Evolutionary conservation across 2,797 vertebrate species (phyloP).

Genomic region (Zalophus californianus): DNA sequence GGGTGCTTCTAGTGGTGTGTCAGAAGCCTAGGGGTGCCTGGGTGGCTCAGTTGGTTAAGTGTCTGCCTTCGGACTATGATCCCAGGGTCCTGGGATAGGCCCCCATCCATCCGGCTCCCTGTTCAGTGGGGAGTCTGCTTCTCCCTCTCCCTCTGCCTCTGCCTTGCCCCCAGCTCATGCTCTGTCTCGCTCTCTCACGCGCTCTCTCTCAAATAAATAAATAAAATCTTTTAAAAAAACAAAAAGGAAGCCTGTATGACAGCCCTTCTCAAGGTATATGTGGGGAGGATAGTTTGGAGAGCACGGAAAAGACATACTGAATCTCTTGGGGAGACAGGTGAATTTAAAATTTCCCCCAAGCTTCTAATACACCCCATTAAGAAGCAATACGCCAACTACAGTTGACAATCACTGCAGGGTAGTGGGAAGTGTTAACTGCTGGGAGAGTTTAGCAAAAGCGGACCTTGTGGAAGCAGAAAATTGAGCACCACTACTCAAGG

Average conservation of each 20-base stretch:
- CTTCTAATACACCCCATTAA: neutral
- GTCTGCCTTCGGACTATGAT: neutral
- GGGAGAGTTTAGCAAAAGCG: neutral
- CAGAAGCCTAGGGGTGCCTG: neutral
- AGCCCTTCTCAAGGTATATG: neutral
- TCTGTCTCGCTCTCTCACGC: too few relatives aligned
- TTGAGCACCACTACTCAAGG: neutral
- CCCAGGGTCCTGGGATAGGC: neutral
- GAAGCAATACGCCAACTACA: neutral
- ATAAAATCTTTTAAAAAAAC: neutral
- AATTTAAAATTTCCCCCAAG: neutral
- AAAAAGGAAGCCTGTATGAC: too few relatives aligned
- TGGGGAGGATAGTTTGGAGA: too few relatives aligned
- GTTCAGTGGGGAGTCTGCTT: neutral
- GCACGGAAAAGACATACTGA: neutral
- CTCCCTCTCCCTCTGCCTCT: neutral
- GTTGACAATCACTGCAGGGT: neutral
- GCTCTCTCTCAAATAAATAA: neutral
- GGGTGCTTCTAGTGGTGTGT: neutral
- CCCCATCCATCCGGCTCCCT: neutral
- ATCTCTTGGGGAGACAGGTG: neutral
- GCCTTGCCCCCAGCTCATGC: neutral
- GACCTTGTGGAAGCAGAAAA: neutral
- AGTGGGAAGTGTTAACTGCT: neutral
- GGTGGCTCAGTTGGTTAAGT: neutral